Evolutionary conservation across 2,888 invertebrate genomes (phyloP).

Genomic region (Ischnus inquisitorius): DNA sequence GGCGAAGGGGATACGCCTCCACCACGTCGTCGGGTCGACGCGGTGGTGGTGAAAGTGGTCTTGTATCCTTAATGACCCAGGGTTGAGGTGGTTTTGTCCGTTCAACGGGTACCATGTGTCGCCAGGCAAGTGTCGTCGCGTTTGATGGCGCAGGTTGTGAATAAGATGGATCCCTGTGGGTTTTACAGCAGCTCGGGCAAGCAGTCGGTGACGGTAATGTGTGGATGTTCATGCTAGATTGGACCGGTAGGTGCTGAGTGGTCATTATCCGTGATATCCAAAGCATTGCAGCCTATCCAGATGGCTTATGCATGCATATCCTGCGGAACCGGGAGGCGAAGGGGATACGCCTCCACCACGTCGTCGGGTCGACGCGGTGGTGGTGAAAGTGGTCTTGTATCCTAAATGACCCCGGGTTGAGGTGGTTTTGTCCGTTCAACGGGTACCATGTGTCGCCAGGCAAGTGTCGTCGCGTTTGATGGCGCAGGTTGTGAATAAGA

Average conservation of each 20-base stretch:
- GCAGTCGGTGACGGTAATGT: background rate
- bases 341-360: background rate
- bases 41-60: constrained; percentile 1
- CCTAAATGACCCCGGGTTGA: background rate
- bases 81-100: background rate
- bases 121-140: too few species aligned
- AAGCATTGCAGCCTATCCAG: too few species aligned
- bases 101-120: background rate
- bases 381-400: constrained; percentile 9
- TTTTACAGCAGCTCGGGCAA: background rate
- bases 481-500: background rate
- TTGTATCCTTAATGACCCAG: background rate
- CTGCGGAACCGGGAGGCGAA: background rate
- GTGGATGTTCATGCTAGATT: constrained; percentile 15
- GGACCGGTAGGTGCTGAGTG: constrained; percentile 13
- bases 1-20: background rate
- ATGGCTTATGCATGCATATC: constrained; percentile 1
- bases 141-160: background rate
- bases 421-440: too few species aligned
- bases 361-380: background rate
- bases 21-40: background rate
- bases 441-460: constrained; percentile 7
- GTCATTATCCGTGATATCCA: background rate
- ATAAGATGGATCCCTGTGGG: background rate
- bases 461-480: background rate